Evolutionary conservation across 2,888 invertebrate genomes (phyloP), one percentile per base, ranked within the genome.

Genomic region (Monopis laevigella): DNA sequence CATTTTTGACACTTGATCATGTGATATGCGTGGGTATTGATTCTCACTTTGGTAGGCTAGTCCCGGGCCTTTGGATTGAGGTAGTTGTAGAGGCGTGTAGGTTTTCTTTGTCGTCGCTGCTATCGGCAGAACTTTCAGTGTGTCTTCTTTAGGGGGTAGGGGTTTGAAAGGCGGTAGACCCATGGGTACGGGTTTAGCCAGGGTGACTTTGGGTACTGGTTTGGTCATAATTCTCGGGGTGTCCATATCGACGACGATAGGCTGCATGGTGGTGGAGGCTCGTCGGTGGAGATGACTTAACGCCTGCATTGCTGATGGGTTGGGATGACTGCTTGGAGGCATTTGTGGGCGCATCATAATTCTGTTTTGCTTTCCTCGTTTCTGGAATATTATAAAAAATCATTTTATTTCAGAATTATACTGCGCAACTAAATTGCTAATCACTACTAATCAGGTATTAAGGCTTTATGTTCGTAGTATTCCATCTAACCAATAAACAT

Each of bases 121-220:
- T 42, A 82, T 64, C 11, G 84, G 84, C 34, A 82, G 59, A 17
- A 83, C 82, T 56, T 78, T 69, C 42, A 84, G 78, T 5, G 85
- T 86, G 16, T 78, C 77, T 47, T 80, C 77, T 56, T 80, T 80
- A 2, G 88, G 84, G 30, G 92, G 90, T 48, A 92, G 81, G 0
- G 92, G 92, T 57, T 85, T 89, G 67, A 93, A 93, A 0, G 90
- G 87, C 21, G 93, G 93, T 6, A 93, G 86, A 6, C 85, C 84
- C 66, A 84, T 69, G 2, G 82, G 78, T 51, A 83, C 60, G 1
- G 84, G 82, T 40, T 83, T 82, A 1, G 82, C 84, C 61, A 84
- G 69, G 10, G 84, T 80, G 8, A 68, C 48, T 1, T 44, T 40
- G 2, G 44, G 42, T 14, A 65, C 51, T 4, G 45, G 42, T 52